A percentile compares a stretch with the other conserved stretches of the same genome.
phyloP scores from a whole-genome alignment of 2,113 vertebrate species.

The Eolophus roseicapilla region DNA sequence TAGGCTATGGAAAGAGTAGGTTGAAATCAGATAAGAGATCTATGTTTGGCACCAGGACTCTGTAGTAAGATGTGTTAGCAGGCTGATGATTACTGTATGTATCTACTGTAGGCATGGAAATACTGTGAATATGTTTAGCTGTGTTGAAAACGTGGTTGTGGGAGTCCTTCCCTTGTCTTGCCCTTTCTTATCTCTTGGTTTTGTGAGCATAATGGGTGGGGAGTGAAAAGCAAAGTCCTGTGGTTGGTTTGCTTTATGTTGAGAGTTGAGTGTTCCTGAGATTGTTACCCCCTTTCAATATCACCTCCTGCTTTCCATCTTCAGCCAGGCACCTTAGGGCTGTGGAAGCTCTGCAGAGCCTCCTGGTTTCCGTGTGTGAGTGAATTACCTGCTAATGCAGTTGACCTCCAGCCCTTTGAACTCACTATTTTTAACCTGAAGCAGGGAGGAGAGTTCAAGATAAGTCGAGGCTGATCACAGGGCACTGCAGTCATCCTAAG shows the following conservation, averaged over 20 bases:
- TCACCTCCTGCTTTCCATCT: neutral
- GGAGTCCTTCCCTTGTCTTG: neutral
- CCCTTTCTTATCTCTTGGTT: neutral
- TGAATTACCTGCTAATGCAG: neutral
- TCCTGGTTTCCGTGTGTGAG: neutral
- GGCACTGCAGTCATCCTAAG: neutral
- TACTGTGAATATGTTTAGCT: neutral
- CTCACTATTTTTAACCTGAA: neutral
- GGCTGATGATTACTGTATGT: neutral
- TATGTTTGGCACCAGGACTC: neutral
- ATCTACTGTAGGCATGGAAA: neutral
- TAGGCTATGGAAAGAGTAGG: neutral
- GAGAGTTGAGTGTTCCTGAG: neutral
- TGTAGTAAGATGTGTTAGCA: neutral
- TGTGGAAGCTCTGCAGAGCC: neutral
- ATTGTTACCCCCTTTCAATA: neutral
- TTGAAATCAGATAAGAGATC: neutral
- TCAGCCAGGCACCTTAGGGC: neutral
- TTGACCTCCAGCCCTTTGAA: neutral
- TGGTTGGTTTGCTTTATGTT: neutral
- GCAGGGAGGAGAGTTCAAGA: neutral
- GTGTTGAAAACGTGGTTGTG: neutral
- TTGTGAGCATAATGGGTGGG: neutral
- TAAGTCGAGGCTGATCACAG: neutral
- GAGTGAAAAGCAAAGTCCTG: neutral